Base-by-base conservation (phyloP, 2,113 vertebrate species). In the Propithecus coquereli region DNA sequence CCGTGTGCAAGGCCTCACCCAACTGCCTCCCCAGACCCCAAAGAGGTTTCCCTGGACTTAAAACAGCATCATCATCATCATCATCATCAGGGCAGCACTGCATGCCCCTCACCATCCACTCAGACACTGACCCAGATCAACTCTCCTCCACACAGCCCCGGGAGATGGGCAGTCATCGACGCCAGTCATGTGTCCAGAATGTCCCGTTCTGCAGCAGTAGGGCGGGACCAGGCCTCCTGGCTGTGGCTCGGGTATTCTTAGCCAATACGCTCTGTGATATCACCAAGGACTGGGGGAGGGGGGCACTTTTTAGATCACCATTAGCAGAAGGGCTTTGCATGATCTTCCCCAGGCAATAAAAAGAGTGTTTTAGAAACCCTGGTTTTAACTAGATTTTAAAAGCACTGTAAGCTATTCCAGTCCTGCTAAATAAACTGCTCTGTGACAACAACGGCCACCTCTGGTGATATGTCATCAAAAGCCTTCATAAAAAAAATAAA, bases 361-460 rank as follows among this genome's bases (percentile, higher is more conserved):
- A 86, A 66, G 25, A 66, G 12, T 77, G 4, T 59, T 87, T 85
- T 76, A 87, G 93, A 88, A 79, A 92, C n/a, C 37, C 54, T 10
- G 37, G 63, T 61, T 87, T 83, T 84, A 59, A 74, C 27, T 14
- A 59, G 23, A 68, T 47, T 79, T 87, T n/a, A 12, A 79, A 95
- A 74, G 32, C 8, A 27, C 25, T 4, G n/a, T 18, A 34, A 73
- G 86, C 50, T 70, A 61, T 9, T 40, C 14, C n/a, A 40, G 68
- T 90, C 63, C 81, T 88, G 34, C 59, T 80, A 85, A 52, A 91
- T 70, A 79, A 86, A 81, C 84, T 77, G 47, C 57, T 70, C n/a
- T 17, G 13, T 73, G 34, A 85, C 20, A 74, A 85, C 16, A 74
- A 73, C 18, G 37, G 52, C 25, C 76, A 80, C 18, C 34, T 23